Evolutionary conservation across 2,888 invertebrate genomes (phyloP).

Genomic region (Horisme vitalbata): DNA sequence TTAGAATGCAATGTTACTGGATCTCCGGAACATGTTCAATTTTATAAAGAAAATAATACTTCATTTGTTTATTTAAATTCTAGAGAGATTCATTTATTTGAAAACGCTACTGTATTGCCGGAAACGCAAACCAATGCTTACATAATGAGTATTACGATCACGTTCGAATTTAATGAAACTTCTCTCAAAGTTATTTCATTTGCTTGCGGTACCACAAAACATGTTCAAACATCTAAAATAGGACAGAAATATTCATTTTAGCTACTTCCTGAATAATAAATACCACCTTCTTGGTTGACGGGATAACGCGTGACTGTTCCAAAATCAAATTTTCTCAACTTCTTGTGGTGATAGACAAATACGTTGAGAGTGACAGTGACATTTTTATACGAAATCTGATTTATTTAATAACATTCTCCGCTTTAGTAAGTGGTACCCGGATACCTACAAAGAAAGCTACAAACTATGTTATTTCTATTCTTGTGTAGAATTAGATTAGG

Average conservation of each 20-base stretch:
- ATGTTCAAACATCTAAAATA: slow-evolving; percentile 6
- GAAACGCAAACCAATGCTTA: slow-evolving; percentile 19
- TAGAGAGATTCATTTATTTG: slow-evolving; percentile 8
- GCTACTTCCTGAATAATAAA: background rate
- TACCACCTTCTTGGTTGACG: too few species aligned
- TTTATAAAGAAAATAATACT: slow-evolving; percentile 4
- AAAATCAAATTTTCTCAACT: too few species aligned
- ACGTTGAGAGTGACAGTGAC: too few species aligned
- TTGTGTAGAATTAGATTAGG: too few species aligned
- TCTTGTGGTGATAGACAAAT: too few species aligned
- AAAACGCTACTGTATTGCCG: background rate
- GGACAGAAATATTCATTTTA: background rate
- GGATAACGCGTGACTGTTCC: too few species aligned
- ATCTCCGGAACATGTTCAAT: slow-evolving; percentile 7
- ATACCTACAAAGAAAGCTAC: too few species aligned
- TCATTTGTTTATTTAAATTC: slow-evolving; percentile 3
- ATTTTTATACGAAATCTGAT: too few species aligned
- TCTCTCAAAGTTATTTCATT: slow-evolving; percentile 29
- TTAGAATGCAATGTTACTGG: too few species aligned
- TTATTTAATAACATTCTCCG: too few species aligned
- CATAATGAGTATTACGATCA: slow-evolving; percentile 35
- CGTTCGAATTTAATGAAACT: slow-evolving; percentile 45
- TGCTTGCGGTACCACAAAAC: slow-evolving; percentile 21
- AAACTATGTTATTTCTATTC: too few species aligned
- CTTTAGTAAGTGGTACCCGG: too few species aligned